Evolutionary conservation across 2,113 vertebrate genomes (phyloP), one percentile per base, ranked within the genome.

Genomic region (Tupaia chinensis): DNA sequence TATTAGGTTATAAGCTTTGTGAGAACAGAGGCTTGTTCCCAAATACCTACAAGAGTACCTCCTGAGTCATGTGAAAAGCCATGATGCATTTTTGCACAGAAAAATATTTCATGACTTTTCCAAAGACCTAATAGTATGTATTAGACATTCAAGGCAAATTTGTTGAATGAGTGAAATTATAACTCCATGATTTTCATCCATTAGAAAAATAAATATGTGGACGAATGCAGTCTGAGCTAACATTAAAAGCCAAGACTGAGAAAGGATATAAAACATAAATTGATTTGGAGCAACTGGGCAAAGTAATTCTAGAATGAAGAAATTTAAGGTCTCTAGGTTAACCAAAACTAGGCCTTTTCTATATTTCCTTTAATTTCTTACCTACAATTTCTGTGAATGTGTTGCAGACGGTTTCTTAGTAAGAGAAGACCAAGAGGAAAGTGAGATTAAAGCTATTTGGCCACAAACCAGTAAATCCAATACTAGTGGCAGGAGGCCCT

Each of bases 341-440:
- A 11, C 13, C 22, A 89, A 95, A 87, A 7, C 13, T 58, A 5
- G 25, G 5, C 15, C 81, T 25, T 70, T 53, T 16, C 27, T 74
- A 3, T 66, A 61, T 58, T 54, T 69, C 7, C 76, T 91, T 81
- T 32, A 44, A 80, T 80, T 74, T 23, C 7, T 84, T 56, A 17
- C 9, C 22, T 78, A 63, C 2, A 72, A 56, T 82, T 93, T 74
- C 85, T 74, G 6, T 66, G 23, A 23, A 89, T 87, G 14, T 61
- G 25, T 61, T 76, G 5, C 60, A 92, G n/a, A 93, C 54, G 16
- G 6, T 20, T 76, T 65, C 15, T 56, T 80, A 76, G 19, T 23
- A 91, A 89, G 4, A 88, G 60, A 70, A 16, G 10, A 78, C 60
- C 17, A 90, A 83, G 12, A 92, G 23, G 34, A 91, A 92, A 97